Evolutionary conservation across 2,888 invertebrate species (phyloP).

Genomic region (Euzetes globulus): DNA sequence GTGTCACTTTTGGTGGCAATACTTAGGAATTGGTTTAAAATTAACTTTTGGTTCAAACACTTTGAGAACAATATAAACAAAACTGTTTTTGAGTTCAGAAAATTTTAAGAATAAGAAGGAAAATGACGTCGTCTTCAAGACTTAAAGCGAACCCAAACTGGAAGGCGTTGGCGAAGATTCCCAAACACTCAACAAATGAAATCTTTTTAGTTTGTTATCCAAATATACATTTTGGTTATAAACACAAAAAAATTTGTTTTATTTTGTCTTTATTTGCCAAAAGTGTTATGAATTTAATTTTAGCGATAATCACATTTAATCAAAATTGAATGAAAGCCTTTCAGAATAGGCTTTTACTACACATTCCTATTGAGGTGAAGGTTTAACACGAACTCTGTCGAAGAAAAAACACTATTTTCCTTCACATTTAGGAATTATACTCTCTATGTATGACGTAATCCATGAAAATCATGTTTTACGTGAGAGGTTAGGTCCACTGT

Average conservation of each 20-base stretch:
- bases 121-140: neutral
- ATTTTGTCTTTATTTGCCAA: neutral
- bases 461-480: neutral
- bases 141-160: neutral
- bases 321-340: neutral
- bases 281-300: neutral
- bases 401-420: too few relatives aligned
- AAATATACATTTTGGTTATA: neutral
- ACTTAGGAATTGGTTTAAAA: too few relatives aligned
- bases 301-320: neutral
- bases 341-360: neutral
- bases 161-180: neutral
- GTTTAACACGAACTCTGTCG: conserved; percentile 16
- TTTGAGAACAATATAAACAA: too few relatives aligned
- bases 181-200: neutral
- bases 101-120: neutral
- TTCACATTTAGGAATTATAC: too few relatives aligned
- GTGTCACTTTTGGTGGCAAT: too few relatives aligned
- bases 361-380: conserved; percentile 26
- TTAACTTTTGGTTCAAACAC: too few relatives aligned
- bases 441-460: conserved; percentile 1
- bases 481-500: neutral
- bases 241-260: neutral
- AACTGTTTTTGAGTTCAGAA: too few relatives aligned
- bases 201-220: neutral